Conservation (phyloP, 1,140 invertebrate species). For the Charaxes varanes region DNA sequence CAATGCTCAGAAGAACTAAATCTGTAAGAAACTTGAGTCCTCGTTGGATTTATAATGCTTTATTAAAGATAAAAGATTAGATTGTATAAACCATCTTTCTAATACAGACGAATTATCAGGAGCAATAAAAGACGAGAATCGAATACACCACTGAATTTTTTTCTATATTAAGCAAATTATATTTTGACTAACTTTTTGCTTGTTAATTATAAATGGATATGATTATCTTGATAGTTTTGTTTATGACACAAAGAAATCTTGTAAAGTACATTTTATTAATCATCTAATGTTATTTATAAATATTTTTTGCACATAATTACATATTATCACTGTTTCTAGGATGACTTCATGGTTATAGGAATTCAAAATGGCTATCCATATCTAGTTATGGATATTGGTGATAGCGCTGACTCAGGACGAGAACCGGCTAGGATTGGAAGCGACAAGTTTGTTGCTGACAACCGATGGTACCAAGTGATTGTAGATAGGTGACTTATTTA, state of each 20-base stretch:
- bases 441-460: slow-evolving; percentile 86
- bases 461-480: slow-evolving; percentile 93
- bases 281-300: too few species aligned
- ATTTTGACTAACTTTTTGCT: too few species aligned
- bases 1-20: slow-evolving; percentile 77
- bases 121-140: too few species aligned
- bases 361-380: slow-evolving; percentile 91
- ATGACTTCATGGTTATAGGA: slow-evolving; percentile 95
- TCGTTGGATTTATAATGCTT: too few species aligned
- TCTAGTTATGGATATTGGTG: slow-evolving; percentile 91
- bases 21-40: slow-evolving; percentile 69
- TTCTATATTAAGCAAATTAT: too few species aligned
- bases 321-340: slow-evolving; percentile 68
- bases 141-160: too few species aligned
- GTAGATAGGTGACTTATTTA: slow-evolving; percentile 82
- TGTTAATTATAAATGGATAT: slow-evolving; percentile 5
- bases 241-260: too few species aligned
- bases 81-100: too few species aligned
- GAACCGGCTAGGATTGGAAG: slow-evolving; percentile 81
- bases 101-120: too few species aligned
- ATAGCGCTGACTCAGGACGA: slow-evolving; percentile 74
- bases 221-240: neutral
- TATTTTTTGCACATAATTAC: neutral
- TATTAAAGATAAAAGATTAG: too few species aligned
- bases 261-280: too few species aligned